Conservation (phyloP, 2,888 invertebrate species). For the Thereva nobilitata region DNA sequence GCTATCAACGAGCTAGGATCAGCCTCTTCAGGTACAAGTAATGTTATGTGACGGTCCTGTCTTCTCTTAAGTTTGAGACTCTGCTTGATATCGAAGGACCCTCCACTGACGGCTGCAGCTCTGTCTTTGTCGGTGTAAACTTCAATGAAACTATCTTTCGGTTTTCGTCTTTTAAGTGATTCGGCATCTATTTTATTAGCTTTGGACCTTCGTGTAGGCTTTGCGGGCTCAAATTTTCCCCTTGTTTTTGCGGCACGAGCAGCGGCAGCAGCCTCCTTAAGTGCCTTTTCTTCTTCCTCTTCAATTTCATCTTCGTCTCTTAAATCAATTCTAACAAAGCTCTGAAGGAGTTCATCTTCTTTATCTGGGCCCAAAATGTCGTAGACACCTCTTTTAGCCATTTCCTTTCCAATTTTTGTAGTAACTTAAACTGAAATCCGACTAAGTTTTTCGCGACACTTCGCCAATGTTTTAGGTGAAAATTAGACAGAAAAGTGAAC, state of each 20-base stretch:
- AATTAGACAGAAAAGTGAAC: constrained; percentile 9
- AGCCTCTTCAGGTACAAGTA: constrained; percentile 78
- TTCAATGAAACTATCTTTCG: constrained; percentile 65
- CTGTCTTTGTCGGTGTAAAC: constrained; percentile 88
- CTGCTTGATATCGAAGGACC: constrained; percentile 82
- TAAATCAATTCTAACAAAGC: constrained; percentile 73
- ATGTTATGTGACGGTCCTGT: constrained; percentile 72
- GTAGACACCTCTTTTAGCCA: constrained; percentile 56
- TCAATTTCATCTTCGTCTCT: constrained; percentile 64
- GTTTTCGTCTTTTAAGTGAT: constrained; percentile 51
- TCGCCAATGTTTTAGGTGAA: constrained; percentile 18
- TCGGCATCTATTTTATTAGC: constrained; percentile 49
- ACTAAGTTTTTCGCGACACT: not conserved
- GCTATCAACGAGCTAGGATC: constrained; percentile 77
- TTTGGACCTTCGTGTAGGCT: constrained; percentile 49
- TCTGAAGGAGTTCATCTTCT: constrained; percentile 77
- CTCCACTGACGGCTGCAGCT: constrained; percentile 81
- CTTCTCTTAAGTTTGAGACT: constrained; percentile 79
- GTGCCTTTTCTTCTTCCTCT: constrained; percentile 40
- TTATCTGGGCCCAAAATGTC: constrained; percentile 70
- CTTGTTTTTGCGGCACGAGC: too few species aligned
- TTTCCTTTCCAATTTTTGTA: not conserved
- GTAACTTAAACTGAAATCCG: not conserved
- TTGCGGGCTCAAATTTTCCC: constrained; percentile 45
- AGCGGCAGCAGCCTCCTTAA: constrained; percentile 1